A percentile compares a stretch with the other conserved stretches of the same genome.
These are phyloP conservation scores for Nannobrachium achirus DNA, from an alignment of 2,113 vertebrate genomes.

Conservation along the genomic window DNA sequence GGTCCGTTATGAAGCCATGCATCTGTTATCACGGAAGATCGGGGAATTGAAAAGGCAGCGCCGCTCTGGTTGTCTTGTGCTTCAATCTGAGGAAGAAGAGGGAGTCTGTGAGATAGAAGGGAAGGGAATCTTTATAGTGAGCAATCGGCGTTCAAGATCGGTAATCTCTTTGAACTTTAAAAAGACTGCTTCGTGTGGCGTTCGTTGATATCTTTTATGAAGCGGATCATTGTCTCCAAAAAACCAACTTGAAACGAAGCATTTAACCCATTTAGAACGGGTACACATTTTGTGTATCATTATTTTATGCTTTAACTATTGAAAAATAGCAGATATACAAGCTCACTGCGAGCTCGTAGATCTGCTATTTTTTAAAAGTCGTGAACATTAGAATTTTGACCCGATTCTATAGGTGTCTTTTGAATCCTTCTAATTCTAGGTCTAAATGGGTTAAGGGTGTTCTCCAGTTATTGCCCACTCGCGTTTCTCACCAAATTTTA, in stretches of 20 bases:
- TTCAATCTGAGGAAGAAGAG: not conserved
- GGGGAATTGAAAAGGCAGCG: constrained; percentile 1
- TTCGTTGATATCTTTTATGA: constrained; percentile 20
- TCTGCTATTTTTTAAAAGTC: too few species aligned
- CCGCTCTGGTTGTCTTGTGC: constrained; percentile 14
- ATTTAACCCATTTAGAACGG: too few species aligned
- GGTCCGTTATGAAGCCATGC: constrained; percentile 33
- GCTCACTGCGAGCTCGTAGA: too few species aligned
- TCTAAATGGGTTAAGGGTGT: too few species aligned
- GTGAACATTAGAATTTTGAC: too few species aligned
- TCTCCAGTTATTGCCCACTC: not conserved
- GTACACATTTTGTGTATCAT: too few species aligned
- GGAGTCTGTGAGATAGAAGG: not conserved
- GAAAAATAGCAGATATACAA: too few species aligned
- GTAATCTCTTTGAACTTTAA: not conserved
- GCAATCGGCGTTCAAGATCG: not conserved
- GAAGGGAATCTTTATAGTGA: not conserved
- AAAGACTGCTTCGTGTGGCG: constrained; percentile 23
- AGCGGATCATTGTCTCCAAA: constrained; percentile 4
- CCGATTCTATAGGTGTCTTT: too few species aligned
- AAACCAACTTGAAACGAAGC: not conserved
- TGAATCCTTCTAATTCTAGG: too few species aligned
- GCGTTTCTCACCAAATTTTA: not conserved
- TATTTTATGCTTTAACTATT: too few species aligned
- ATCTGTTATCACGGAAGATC: constrained; percentile 27